Conservation (phyloP, 2,888 invertebrate species). For the Bruchidius siliquastri region DNA sequence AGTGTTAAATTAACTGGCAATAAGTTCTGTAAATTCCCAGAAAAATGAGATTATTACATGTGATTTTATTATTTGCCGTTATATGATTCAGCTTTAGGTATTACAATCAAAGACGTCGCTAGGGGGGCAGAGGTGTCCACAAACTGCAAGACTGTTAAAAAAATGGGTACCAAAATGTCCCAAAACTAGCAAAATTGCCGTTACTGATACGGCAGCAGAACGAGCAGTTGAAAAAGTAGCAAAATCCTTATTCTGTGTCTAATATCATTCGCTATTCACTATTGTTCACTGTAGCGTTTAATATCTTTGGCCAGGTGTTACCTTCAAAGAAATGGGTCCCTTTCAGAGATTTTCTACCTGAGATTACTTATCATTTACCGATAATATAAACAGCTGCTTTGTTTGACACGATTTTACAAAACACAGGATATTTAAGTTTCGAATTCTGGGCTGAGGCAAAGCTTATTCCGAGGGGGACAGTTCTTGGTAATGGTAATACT, state of each 20-base stretch:
- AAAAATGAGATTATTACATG: neutral
- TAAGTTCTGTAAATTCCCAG: neutral
- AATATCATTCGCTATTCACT: conserved; percentile 18
- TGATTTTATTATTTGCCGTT: neutral
- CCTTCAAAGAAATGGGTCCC: conserved; percentile 14
- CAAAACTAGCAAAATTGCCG: neutral
- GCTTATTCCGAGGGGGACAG: neutral
- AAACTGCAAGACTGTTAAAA: too few relatives aligned
- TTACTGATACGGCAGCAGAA: neutral
- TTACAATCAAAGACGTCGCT: too few relatives aligned
- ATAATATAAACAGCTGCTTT: conserved; percentile 39
- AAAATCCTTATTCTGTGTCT: conserved; percentile 12
- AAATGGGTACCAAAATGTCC: neutral
- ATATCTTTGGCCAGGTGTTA: conserved; percentile 30
- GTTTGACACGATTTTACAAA: conserved; percentile 36
- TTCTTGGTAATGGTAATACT: neutral
- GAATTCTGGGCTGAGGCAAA: neutral
- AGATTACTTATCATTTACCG: conserved; percentile 37
- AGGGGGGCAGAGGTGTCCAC: too few relatives aligned
- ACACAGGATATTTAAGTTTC: conserved; percentile 22
- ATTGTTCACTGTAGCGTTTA: conserved; percentile 28
- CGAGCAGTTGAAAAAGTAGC: conserved; percentile 2
- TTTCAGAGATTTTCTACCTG: conserved; percentile 33
- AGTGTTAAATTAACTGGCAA: neutral
- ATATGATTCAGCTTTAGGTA: neutral